Evolutionary conservation across 2,888 invertebrate species (phyloP).

Genomic region (Catocala fraxini): DNA sequence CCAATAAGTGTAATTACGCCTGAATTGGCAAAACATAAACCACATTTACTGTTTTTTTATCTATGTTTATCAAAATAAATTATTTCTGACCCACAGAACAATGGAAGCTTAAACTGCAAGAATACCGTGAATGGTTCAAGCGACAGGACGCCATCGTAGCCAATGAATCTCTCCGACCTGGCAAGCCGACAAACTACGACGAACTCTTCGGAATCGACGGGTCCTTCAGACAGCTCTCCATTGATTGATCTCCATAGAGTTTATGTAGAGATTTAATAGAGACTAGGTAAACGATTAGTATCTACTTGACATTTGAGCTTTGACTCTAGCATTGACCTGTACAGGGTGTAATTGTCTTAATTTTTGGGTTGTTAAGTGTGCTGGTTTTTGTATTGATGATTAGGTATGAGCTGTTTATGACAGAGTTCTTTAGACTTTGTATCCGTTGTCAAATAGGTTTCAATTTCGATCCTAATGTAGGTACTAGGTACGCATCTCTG

Average conservation of each 20-base stretch:
- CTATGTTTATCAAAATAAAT: too few relatives aligned
- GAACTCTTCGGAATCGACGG: conserved; percentile 96
- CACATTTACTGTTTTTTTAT: too few relatives aligned
- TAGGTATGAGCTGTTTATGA: too few relatives aligned
- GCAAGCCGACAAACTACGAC: conserved; percentile 94
- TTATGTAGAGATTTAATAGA: conserved; percentile 6
- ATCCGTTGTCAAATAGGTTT: too few relatives aligned
- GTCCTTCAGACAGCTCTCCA: conserved; percentile 93
- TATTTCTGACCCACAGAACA: conserved; percentile 80
- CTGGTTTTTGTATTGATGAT: conserved; percentile 1
- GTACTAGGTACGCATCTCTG: too few relatives aligned
- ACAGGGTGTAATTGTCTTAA: conserved; percentile 6
- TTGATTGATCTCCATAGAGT: conserved; percentile 89
- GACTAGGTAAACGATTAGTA: conserved; percentile 11
- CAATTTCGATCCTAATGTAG: too few relatives aligned
- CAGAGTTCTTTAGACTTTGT: too few relatives aligned
- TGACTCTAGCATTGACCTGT: conserved; percentile 10
- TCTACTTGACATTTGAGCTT: conserved; percentile 4
- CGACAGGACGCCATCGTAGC: conserved; percentile 92
- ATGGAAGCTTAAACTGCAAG: conserved; percentile 92
- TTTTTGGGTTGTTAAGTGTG: background rate
- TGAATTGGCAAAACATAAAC: too few relatives aligned
- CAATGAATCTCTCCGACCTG: conserved; percentile 93
- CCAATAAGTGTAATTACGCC: too few relatives aligned
- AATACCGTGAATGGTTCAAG: conserved; percentile 93